A percentile compares a stretch with the other conserved stretches of the same genome.
Evolutionary conservation across 2,888 invertebrate species (phyloP).

Genomic region (Zygaena filipendulae): DNA sequence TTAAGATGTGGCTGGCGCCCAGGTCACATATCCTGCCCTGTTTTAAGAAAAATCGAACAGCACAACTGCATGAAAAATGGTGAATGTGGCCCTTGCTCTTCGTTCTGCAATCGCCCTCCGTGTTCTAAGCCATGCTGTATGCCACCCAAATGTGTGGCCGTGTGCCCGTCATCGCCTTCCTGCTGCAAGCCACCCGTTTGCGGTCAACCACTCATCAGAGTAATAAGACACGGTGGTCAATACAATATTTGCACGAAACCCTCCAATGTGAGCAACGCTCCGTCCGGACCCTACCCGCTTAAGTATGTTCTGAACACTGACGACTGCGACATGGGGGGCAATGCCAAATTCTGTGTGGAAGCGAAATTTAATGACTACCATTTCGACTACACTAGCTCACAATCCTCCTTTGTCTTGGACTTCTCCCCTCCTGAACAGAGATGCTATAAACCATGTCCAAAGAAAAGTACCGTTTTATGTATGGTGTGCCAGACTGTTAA

Average conservation of each 20-base stretch:
- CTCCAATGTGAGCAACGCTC: constrained; percentile 42
- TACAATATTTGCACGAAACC: constrained; percentile 54
- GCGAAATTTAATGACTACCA: constrained; percentile 55
- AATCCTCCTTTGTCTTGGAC: constrained; percentile 50
- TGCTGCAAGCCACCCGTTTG: constrained; percentile 27
- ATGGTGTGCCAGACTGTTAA: constrained; percentile 23
- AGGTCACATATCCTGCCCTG: constrained; percentile 55
- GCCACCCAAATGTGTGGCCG: constrained; percentile 26
- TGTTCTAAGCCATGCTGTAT: constrained; percentile 30
- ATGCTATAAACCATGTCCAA: constrained; percentile 38
- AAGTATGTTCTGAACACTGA: constrained; percentile 50
- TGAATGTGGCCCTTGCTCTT: constrained; percentile 30
- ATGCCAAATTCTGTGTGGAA: constrained; percentile 44
- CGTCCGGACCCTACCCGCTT: constrained; percentile 47
- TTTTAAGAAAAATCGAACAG: constrained; percentile 44
- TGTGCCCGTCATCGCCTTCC: constrained; percentile 29
- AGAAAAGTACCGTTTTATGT: constrained; percentile 30
- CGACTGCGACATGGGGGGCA: constrained; percentile 10
- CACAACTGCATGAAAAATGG: constrained; percentile 38
- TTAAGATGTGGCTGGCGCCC: constrained; percentile 59
- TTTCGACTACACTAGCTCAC: constrained; percentile 55
- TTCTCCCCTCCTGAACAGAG: constrained; percentile 49
- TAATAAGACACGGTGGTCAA: constrained; percentile 45
- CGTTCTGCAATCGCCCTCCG: constrained; percentile 26
- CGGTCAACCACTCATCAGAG: constrained; percentile 39